phyloP scores from a whole-genome alignment of 2,113 vertebrate genomes.

The Agapornis roseicollis region DNA sequence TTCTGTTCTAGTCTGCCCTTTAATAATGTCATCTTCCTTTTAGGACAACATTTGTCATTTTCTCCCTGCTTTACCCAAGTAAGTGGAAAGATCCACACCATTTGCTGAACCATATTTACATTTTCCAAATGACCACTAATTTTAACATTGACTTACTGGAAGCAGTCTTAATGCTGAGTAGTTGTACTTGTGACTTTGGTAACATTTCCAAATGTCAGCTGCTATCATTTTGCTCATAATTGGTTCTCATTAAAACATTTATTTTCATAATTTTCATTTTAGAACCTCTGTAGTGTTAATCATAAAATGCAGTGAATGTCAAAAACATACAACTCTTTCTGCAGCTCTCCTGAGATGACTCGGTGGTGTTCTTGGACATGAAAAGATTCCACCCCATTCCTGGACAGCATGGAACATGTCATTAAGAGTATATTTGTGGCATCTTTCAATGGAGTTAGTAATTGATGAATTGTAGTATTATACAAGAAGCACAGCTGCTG shows the following conservation, averaged over 20 bases:
- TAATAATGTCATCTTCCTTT: conserved; percentile 3
- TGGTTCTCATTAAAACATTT: conserved; percentile 16
- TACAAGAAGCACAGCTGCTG: conserved; percentile 37
- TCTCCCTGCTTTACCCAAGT: background rate
- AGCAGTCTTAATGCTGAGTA: background rate
- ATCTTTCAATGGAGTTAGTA: conserved; percentile 50
- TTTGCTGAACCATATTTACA: background rate
- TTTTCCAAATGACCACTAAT: conserved; percentile 1
- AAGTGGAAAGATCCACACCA: conserved; percentile 17
- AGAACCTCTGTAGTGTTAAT: background rate
- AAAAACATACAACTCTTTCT: background rate
- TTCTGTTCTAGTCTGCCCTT: background rate
- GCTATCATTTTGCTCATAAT: background rate
- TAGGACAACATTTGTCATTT: background rate
- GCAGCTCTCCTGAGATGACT: background rate
- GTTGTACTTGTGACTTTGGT: background rate
- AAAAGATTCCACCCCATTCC: background rate
- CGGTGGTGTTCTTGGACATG: background rate
- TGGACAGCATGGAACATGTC: background rate
- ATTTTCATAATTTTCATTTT: conserved; percentile 33
- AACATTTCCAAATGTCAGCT: background rate
- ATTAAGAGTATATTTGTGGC: conserved; percentile 55
- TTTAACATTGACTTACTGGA: conserved; percentile 1
- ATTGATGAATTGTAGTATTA: conserved; percentile 47
- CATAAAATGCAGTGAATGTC: background rate